Conservation (phyloP, 1,140 invertebrate species). For the Ruditapes philippinarum region DNA sequence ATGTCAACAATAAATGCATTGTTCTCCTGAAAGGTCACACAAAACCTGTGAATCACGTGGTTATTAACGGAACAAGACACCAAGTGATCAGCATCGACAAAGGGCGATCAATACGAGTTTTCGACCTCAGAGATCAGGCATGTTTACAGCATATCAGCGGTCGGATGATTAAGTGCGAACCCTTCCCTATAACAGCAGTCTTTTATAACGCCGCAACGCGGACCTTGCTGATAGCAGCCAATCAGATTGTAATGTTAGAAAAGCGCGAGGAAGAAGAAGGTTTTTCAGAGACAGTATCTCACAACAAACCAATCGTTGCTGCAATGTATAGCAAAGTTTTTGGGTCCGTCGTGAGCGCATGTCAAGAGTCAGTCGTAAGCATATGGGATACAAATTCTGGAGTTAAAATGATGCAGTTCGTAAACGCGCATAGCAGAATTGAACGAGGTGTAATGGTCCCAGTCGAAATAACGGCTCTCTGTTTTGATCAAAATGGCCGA, state of each 20-base stretch:
- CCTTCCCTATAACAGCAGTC: conserved; percentile 71
- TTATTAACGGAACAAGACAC: conserved; percentile 75
- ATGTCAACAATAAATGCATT: conserved; percentile 89
- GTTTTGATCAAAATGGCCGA: conserved; percentile 91
- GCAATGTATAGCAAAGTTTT: conserved; percentile 82
- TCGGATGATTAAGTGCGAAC: conserved; percentile 73
- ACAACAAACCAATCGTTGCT: conserved; percentile 78
- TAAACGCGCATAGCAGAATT: conserved; percentile 78
- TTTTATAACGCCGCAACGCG: conserved; percentile 75
- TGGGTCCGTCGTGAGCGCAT: conserved; percentile 79
- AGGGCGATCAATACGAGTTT: conserved; percentile 90
- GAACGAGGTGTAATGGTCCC: conserved; percentile 87
- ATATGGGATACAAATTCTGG: conserved; percentile 82
- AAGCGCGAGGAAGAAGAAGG: conserved; percentile 77
- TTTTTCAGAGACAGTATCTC: conserved; percentile 75
- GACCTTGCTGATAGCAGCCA: conserved; percentile 76
- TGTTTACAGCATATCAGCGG: conserved; percentile 79
- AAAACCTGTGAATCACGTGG: conserved; percentile 89
- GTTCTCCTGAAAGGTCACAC: conserved; percentile 90
- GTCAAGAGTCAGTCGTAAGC: conserved; percentile 82
- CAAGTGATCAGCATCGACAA: conserved; percentile 89
- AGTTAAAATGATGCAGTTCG: conserved; percentile 81
- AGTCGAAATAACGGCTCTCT: conserved; percentile 92
- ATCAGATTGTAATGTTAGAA: conserved; percentile 76
- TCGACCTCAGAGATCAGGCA: conserved; percentile 80